Evolutionary conservation across 1,140 invertebrate species (phyloP).

Genomic region (Cydia fagiglandana): DNA sequence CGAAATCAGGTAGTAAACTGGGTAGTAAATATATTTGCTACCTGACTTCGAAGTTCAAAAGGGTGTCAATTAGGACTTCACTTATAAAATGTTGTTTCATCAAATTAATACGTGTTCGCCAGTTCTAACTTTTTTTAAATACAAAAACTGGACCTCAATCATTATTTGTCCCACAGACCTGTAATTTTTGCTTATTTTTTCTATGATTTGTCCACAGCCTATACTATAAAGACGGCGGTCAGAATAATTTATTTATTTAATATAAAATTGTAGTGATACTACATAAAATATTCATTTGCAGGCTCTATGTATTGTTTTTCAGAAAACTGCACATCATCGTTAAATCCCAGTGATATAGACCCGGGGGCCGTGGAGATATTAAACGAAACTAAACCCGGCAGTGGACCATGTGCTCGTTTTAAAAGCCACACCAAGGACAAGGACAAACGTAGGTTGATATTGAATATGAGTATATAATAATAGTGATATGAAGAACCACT

Average conservation of each 20-base stretch:
- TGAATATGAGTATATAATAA: background rate
- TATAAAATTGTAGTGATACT: background rate
- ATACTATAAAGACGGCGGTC: background rate
- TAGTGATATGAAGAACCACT: background rate
- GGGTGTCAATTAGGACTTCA: too few relatives aligned
- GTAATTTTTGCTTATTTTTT: too few relatives aligned
- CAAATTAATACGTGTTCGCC: too few relatives aligned
- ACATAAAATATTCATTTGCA: conserved; percentile 1
- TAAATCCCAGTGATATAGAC: conserved; percentile 51
- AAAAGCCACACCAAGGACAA: conserved; percentile 72
- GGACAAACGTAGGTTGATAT: conserved; percentile 57
- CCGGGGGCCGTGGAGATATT: conserved; percentile 57
- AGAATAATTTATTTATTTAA: background rate
- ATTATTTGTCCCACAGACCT: too few relatives aligned
- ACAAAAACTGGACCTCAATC: too few relatives aligned
- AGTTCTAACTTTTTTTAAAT: too few relatives aligned
- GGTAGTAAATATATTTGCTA: too few relatives aligned
- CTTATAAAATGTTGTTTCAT: too few relatives aligned
- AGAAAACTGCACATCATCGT: conserved; percentile 61
- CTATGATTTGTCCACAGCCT: too few relatives aligned
- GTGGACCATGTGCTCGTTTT: conserved; percentile 56
- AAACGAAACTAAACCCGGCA: conserved; percentile 54
- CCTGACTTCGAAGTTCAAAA: too few relatives aligned
- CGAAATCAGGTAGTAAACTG: too few relatives aligned
- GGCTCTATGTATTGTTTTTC: conserved; percentile 37